Evolutionary conservation across 1,140 invertebrate genomes (phyloP).

Genomic region (Drosophila eugracilis): DNA sequence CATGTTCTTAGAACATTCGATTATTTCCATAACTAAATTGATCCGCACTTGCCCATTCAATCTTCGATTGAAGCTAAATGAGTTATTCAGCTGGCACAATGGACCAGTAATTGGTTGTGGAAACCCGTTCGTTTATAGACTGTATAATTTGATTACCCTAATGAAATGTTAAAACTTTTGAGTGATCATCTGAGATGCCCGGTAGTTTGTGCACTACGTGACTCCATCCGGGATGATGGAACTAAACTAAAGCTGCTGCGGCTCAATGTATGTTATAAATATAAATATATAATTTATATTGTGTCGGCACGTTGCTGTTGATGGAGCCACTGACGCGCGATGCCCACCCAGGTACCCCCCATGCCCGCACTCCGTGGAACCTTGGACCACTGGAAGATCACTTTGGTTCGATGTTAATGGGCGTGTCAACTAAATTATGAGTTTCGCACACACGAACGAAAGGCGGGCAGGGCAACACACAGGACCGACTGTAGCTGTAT

Average conservation of each 20-base stretch:
- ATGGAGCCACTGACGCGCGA: constrained; percentile 76
- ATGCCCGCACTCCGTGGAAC: constrained; percentile 6
- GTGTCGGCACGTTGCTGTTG: constrained; percentile 73
- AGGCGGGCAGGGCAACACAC: constrained; percentile 37
- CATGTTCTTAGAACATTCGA: not conserved
- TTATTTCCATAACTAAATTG: not conserved
- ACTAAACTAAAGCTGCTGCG: not conserved
- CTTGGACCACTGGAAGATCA: constrained; percentile 17
- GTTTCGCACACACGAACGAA: constrained; percentile 72
- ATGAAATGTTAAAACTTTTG: constrained; percentile 46
- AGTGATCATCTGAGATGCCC: constrained; percentile 27
- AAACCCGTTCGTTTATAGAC: constrained; percentile 46
- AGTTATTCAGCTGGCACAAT: constrained; percentile 22
- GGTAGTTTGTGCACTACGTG: constrained; percentile 30
- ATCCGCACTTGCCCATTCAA: not conserved
- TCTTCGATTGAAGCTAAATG: constrained; percentile 9
- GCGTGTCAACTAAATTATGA: constrained; percentile 83
- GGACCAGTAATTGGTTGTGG: constrained; percentile 25
- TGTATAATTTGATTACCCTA: constrained; percentile 43
- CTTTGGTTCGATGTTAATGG: constrained; percentile 64
- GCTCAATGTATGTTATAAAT: constrained; percentile 53
- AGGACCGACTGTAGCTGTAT: constrained; percentile 24
- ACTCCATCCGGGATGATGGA: constrained; percentile 41
- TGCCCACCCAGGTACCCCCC: constrained; percentile 66
- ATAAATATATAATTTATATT: constrained; percentile 76